Conservation (phyloP, 2,113 vertebrate species). For the Tiliqua scincoides region DNA sequence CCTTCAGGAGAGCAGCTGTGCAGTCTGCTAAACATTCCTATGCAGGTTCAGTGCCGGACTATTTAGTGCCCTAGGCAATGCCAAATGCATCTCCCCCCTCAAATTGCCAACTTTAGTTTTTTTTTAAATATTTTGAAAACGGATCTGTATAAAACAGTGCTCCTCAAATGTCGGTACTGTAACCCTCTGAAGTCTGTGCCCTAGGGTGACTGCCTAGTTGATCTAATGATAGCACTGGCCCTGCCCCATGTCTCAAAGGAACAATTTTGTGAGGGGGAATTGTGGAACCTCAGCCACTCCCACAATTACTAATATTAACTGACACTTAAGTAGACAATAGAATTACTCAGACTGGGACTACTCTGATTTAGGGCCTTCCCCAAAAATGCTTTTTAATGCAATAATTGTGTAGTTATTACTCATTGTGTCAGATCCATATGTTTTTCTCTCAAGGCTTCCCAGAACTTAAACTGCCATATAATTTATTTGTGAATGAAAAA, state of each 20-base stretch:
- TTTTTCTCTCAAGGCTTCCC: not conserved
- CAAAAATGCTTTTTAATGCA: not conserved
- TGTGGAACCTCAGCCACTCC: not conserved
- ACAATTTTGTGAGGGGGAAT: not conserved
- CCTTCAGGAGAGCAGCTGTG: not conserved
- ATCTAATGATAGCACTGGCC: no score
- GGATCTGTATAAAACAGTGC: no score
- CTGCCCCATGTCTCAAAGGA: not conserved
- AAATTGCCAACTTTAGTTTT: no score
- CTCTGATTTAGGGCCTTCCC: not conserved
- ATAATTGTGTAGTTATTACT: no score
- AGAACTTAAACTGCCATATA: not conserved
- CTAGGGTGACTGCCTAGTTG: no score
- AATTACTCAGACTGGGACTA: not conserved
- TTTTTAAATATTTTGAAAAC: no score
- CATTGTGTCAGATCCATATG: not conserved
- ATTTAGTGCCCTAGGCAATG: not conserved
- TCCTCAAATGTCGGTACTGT: no score
- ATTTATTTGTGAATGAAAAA: not conserved
- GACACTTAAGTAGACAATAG: not conserved
- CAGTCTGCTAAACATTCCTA: not conserved
- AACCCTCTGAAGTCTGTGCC: no score
- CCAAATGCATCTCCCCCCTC: no score
- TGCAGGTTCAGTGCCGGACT: not conserved
- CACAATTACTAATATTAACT: not conserved